Conservation (phyloP, 2,797 vertebrate genomes). For the Mionectes olivaceus region DNA sequence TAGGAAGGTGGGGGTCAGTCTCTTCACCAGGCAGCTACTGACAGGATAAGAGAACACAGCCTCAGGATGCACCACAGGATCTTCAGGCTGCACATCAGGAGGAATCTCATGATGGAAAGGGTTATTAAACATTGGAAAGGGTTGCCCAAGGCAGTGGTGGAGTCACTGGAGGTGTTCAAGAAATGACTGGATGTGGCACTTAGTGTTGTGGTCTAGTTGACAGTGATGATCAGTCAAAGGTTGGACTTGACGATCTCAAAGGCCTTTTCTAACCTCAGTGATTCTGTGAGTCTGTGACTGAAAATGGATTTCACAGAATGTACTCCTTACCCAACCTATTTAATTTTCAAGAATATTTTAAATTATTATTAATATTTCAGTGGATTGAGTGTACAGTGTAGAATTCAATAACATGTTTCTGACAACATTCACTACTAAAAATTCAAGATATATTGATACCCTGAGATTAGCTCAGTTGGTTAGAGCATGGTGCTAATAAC, state of each 20-base stretch:
- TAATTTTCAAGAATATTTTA: neutral
- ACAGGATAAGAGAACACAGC: neutral
- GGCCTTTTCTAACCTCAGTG: neutral
- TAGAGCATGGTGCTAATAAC: neutral
- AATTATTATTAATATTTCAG: neutral
- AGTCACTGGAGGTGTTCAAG: neutral
- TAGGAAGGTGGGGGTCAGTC: neutral
- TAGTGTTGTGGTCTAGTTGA: neutral
- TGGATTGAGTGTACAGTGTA: neutral
- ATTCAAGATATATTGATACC: neutral
- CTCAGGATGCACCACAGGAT: neutral
- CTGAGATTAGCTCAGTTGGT: neutral
- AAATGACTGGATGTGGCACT: neutral
- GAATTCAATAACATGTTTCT: neutral
- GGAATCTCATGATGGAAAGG: neutral
- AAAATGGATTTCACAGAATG: neutral
- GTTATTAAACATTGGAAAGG: neutral
- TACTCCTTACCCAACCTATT: neutral
- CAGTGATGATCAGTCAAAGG: neutral
- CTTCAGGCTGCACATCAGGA: neutral
- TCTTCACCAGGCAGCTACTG: neutral
- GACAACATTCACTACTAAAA: neutral
- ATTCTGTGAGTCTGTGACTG: neutral
- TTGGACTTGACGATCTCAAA: accelerated
- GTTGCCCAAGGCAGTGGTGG: neutral